These are phyloP conservation scores for Nothocercus julius DNA, from an alignment of 2,113 vertebrate genomes.

Conservation along the genomic window DNA sequence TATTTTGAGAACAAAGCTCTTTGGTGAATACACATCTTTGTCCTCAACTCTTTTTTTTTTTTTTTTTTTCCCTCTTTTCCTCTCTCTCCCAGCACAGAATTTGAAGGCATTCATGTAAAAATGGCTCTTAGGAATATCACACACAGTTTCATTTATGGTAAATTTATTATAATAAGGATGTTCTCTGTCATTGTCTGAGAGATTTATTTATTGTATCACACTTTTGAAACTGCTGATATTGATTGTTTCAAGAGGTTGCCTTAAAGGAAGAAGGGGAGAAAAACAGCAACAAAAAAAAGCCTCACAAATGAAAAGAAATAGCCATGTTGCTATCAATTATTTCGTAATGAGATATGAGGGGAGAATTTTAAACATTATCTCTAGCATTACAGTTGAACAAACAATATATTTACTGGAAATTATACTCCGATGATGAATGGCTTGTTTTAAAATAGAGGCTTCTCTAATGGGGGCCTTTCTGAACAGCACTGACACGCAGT, in stretches of 20 bases:
- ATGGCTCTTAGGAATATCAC: slow-evolving; percentile 62
- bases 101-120: slow-evolving; percentile 51
- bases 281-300: background rate
- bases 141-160: slow-evolving; percentile 71
- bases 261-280: slow-evolving; percentile 40
- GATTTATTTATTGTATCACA: slow-evolving; percentile 74
- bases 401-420: slow-evolving; percentile 76
- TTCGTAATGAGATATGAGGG: slow-evolving; percentile 72
- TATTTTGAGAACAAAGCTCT: slow-evolving; percentile 30
- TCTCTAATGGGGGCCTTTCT: slow-evolving; percentile 64
- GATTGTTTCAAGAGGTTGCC: slow-evolving; percentile 67
- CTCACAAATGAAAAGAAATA: slow-evolving; percentile 65
- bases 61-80: background rate
- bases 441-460: slow-evolving; percentile 56
- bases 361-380: slow-evolving; percentile 74
- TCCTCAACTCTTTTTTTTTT: background rate
- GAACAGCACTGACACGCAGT: slow-evolving; percentile 50
- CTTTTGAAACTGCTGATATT: slow-evolving; percentile 70
- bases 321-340: slow-evolving; percentile 72
- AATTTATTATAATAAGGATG: slow-evolving; percentile 77
- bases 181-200: slow-evolving; percentile 73
- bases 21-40: slow-evolving; percentile 13
- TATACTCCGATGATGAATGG: slow-evolving; percentile 62
- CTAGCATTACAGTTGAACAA: slow-evolving; percentile 70
- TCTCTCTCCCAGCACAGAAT: slow-evolving; percentile 6